Conservation (phyloP, 2,797 vertebrate genomes). For the Pseudocheirus occidentalis region DNA sequence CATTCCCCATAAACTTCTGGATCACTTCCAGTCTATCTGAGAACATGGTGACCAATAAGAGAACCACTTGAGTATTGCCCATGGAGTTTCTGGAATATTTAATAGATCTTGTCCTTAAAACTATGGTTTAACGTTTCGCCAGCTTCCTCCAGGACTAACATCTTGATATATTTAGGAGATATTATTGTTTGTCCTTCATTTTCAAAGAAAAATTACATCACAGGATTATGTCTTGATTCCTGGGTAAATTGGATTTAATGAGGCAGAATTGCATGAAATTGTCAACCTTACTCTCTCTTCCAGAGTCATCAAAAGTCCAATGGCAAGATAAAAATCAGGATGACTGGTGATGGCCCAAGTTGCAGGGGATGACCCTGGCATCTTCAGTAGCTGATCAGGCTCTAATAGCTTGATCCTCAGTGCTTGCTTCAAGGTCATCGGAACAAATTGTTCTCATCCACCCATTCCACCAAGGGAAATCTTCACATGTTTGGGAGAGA, state of each 20-base stretch:
- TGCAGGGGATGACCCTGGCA: not conserved
- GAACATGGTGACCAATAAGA: constrained; percentile 93
- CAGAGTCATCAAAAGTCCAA: not conserved
- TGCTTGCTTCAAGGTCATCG: not conserved
- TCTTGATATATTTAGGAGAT: constrained; percentile 87
- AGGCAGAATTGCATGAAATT: not conserved
- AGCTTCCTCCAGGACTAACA: constrained; percentile 89
- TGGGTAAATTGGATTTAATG: not conserved
- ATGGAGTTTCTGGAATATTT: constrained; percentile 89
- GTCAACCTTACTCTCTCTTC: not conserved
- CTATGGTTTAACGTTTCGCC: constrained; percentile 90
- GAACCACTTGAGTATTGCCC: constrained; percentile 91
- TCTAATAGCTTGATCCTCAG: not conserved
- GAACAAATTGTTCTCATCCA: not conserved
- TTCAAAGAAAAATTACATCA: too few relatives aligned
- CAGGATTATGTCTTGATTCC: not conserved
- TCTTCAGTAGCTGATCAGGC: not conserved
- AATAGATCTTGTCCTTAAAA: constrained; percentile 90
- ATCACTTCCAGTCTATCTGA: constrained; percentile 92
- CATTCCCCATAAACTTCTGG: constrained; percentile 93
- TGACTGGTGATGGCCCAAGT: not conserved
- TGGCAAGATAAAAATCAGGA: not conserved
- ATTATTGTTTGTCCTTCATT: not conserved
- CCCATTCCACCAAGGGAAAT: not conserved
- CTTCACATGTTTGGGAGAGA: not conserved